These are phyloP conservation scores for Sminthurides aquaticus DNA, from an alignment of 2,888 invertebrate species.

Conservation along the genomic window DNA sequence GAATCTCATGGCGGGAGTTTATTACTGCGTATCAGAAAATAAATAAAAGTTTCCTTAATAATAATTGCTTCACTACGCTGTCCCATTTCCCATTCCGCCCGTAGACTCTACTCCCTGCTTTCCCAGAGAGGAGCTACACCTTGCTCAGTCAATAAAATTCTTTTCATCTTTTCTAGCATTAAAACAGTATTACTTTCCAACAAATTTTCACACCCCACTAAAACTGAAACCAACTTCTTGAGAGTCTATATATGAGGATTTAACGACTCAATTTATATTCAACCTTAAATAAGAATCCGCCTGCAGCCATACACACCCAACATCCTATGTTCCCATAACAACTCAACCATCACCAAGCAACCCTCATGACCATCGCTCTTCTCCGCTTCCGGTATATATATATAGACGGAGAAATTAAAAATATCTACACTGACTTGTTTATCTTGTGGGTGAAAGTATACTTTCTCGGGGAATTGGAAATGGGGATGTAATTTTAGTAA, in stretches of 20 bases:
- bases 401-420: neutral
- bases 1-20: constrained; percentile 47
- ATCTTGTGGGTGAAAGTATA: neutral
- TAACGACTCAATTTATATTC: neutral
- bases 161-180: neutral
- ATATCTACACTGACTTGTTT: neutral
- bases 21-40: constrained; percentile 43
- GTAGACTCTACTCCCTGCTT: too few relatives aligned
- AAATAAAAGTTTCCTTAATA: neutral
- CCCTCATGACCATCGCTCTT: too few relatives aligned
- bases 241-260: neutral
- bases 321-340: neutral
- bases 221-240: neutral
- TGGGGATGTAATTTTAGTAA: too few relatives aligned
- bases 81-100: too few relatives aligned
- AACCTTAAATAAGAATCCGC: neutral
- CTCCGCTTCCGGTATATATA: neutral
- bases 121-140: too few relatives aligned
- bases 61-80: neutral
- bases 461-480: too few relatives aligned
- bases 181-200: neutral
- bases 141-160: neutral
- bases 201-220: neutral
- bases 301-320: neutral
- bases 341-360: neutral